Evolutionary conservation across 1,140 invertebrate species (phyloP).

Genomic region (Paramacrobiotus metropolitanus): DNA sequence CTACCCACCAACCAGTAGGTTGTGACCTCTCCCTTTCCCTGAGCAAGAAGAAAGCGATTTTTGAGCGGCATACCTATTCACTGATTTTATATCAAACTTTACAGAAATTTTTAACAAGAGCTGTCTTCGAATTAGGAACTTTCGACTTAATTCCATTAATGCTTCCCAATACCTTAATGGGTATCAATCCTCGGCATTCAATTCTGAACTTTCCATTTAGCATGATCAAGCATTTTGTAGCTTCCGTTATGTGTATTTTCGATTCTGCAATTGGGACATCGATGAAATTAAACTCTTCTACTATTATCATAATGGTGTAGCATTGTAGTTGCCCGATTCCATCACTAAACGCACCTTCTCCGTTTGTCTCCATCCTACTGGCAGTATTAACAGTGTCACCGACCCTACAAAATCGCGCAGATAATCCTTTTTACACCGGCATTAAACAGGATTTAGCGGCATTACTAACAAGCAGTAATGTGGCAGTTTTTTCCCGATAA

Average conservation of each 20-base stretch:
- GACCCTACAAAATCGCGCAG: conserved; percentile 9
- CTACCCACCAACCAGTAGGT: neutral
- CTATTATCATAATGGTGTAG: neutral
- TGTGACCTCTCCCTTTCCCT: neutral
- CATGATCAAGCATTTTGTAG: neutral
- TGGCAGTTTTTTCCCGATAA: neutral
- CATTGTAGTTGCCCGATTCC: too few species aligned
- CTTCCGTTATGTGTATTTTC: neutral
- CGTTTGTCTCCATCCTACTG: conserved; percentile 70
- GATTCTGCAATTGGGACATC: neutral
- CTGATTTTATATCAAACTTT: too few species aligned
- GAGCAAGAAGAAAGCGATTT: too few species aligned
- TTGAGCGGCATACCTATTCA: too few species aligned
- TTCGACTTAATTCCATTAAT: too few species aligned
- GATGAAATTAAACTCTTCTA: neutral
- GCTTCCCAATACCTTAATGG: too few species aligned
- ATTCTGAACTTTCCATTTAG: neutral
- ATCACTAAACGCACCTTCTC: conserved; percentile 28
- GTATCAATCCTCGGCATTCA: neutral
- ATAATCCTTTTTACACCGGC: neutral
- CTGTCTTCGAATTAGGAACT: too few species aligned
- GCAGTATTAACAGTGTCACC: conserved; percentile 29
- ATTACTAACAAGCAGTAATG: neutral
- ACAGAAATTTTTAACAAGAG: too few species aligned
- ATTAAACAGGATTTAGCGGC: neutral